Evolutionary conservation across 2,113 vertebrate genomes (phyloP).

Genomic region (Cervus canadensis): DNA sequence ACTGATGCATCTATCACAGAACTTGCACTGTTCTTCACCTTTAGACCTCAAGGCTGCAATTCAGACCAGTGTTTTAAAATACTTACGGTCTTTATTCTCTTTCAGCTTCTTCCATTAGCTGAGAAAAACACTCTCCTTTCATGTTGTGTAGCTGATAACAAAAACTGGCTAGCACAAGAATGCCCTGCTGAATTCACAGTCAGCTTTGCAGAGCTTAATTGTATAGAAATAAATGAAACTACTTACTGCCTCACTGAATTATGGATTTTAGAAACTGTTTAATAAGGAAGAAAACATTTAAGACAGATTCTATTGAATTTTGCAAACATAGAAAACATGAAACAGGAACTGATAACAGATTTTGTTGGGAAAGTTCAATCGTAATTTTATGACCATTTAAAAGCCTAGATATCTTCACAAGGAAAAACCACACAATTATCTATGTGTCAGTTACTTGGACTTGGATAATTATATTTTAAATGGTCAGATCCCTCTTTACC

Average conservation of each 20-base stretch:
- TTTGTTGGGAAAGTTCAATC: constrained; percentile 67
- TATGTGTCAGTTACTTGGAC: constrained; percentile 41
- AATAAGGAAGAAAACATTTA: constrained; percentile 81
- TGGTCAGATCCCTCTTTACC: not conserved
- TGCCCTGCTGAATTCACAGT: constrained; percentile 81
- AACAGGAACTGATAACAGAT: constrained; percentile 56
- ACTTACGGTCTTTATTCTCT: constrained; percentile 68
- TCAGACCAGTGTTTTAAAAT: constrained; percentile 71
- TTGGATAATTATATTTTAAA: constrained; percentile 58
- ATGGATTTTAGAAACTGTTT: constrained; percentile 81
- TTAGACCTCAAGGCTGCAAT: constrained; percentile 61
- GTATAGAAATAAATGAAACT: constrained; percentile 81
- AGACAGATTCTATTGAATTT: constrained; percentile 76
- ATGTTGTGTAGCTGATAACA: constrained; percentile 80
- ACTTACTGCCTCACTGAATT: constrained; percentile 82
- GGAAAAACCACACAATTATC: constrained; percentile 2
- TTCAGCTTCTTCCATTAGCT: constrained; percentile 73
- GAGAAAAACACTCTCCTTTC: constrained; percentile 78
- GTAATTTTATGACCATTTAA: constrained; percentile 64
- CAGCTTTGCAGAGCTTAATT: constrained; percentile 71
- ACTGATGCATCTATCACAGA: constrained; percentile 57
- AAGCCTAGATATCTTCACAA: constrained; percentile 55
- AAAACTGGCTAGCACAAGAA: constrained; percentile 73
- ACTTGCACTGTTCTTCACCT: constrained; percentile 26
- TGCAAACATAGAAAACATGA: constrained; percentile 52